Base-by-base conservation (phyloP, 2,888 invertebrate species). In the Sinotaia quadrata region DNA sequence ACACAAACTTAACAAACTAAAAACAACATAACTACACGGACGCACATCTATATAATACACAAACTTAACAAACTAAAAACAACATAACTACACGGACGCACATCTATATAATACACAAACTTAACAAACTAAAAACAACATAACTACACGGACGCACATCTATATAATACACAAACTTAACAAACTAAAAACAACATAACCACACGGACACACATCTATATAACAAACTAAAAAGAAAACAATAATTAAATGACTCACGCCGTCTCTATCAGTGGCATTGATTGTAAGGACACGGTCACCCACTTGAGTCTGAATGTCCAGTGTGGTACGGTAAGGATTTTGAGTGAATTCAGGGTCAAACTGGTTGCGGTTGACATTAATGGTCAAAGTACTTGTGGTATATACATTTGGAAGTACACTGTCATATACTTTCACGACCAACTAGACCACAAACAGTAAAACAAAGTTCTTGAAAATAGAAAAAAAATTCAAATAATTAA, bases 241-340 rank as follows among this genome's bases (percentile, higher is more conserved):
- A n/a, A n/a, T n/a, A n/a, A n/a, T n/a, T n/a, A n/a, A n/a, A n/a
- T n/a, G n/a, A 63, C 82, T 75, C 88, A 95, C 95, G 90, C 95
- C 90, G 90, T 97, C 97, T 36, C 93, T 92, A 88, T 97, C 97
- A 5, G 92, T 91, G 12, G 96, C 95, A 15, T 91, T 91, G 62
- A 97, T 91, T 21, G 90, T 89, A 41, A 96, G 92, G 0, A 95
- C 93, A 33, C 90, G 89, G 31, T 92, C 92, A 0, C 86, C 84
- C 8, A 65, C 65, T 3, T 71, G 71, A 62, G 74, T 78, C 44
- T 74, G 77, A 15, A 81, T 82, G 51, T 74, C 62, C 41, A 86
- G 78, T 5, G 41, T 68, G 44, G 21, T 68, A 0, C 21, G 37
- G 73, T 84, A 85, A 10, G 54, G 56, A 0, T 47, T 24, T 10